Base-by-base conservation (phyloP, 2,113 vertebrate genomes). In the Microtus montanus region DNA sequence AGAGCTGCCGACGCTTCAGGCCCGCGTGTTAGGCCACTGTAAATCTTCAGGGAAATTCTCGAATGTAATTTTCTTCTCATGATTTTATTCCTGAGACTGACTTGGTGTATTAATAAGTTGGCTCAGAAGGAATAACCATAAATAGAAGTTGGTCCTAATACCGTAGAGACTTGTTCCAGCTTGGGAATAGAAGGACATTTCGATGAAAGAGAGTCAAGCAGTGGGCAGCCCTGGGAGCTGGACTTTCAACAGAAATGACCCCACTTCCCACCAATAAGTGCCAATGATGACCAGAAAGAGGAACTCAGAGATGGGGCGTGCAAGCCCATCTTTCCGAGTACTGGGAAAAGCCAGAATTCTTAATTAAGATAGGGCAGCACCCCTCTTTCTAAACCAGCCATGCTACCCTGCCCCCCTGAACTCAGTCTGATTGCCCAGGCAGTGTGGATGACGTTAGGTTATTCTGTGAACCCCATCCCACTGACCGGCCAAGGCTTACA, bases 1-100 rank as follows among this genome's bases (percentile, higher is more conserved):
- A 89, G 54, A 33, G 54, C 20, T 28, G 63, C 28, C 2, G 38
- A 19, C 30, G 26, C 77, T 4, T 2, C 20, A 9, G 77, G 54
- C 14, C 12, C 24, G 0, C 3, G 1, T 71, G 92, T 84, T 92
- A 63, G 92, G 44, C 75, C 68, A 11, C 75, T 4, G 11, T n/a
- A 74, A 58, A 70, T 92, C 92, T 95, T 87, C 71, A 63, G 80
- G 82, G 94, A 84, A 35, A 84, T 58, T 38, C 91, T 41, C n/a
- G 15, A 49, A 87, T 77, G 64, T 44, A 70, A 89, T 88, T 89
- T 87, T 87, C 88, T 90, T 79, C 85, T 85, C 22, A 1, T 82
- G 95, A 95, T 73, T 92, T 93, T 87, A 64, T 92, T 95, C 73
- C 92, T 52, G 52, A 80, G 88, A 92, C n/a, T n/a, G 0, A 33